phyloP scores from a whole-genome alignment of 1,140 invertebrate species.

The Aricia agestis region DNA sequence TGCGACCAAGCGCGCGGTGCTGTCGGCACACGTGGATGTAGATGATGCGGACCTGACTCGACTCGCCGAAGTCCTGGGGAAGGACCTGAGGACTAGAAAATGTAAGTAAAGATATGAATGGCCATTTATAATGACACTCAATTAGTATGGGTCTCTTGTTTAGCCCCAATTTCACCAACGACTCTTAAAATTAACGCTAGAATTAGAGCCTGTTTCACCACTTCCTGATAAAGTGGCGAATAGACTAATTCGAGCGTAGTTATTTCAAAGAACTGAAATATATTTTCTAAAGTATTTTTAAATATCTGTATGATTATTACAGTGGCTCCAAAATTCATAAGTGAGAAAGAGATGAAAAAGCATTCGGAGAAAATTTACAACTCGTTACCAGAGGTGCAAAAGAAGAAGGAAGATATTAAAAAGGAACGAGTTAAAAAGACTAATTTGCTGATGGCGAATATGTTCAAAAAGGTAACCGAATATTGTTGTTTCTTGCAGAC shows the following conservation, averaged over 20 bases:
- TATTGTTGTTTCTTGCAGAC: too few relatives aligned
- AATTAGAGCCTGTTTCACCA: too few relatives aligned
- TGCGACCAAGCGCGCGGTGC: slow-evolving; percentile 44
- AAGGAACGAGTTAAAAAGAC: slow-evolving; percentile 67
- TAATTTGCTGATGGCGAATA: slow-evolving; percentile 67
- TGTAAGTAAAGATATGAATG: slow-evolving; percentile 36
- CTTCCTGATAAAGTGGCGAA: too few relatives aligned
- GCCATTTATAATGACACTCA: background rate
- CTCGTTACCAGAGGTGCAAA: slow-evolving; percentile 60
- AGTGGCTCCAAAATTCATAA: slow-evolving; percentile 64
- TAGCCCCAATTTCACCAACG: too few relatives aligned
- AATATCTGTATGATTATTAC: slow-evolving; percentile 31
- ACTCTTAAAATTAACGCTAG: too few relatives aligned
- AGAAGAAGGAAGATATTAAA: slow-evolving; percentile 60
- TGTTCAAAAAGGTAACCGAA: slow-evolving; percentile 67
- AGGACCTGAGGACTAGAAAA: slow-evolving; percentile 43
- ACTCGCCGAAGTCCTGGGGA: slow-evolving; percentile 45
- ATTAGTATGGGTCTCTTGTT: background rate
- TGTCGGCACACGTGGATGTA: slow-evolving; percentile 57
- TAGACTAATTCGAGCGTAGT: too few relatives aligned
- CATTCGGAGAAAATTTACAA: slow-evolving; percentile 69
- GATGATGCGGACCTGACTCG: slow-evolving; percentile 39
- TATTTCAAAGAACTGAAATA: too few relatives aligned
- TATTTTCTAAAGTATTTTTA: too few relatives aligned
- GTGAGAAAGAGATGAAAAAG: slow-evolving; percentile 65